These are phyloP conservation scores for Chironomus riparius DNA, from an alignment of 2,888 invertebrate species.

Conservation along the genomic window DNA sequence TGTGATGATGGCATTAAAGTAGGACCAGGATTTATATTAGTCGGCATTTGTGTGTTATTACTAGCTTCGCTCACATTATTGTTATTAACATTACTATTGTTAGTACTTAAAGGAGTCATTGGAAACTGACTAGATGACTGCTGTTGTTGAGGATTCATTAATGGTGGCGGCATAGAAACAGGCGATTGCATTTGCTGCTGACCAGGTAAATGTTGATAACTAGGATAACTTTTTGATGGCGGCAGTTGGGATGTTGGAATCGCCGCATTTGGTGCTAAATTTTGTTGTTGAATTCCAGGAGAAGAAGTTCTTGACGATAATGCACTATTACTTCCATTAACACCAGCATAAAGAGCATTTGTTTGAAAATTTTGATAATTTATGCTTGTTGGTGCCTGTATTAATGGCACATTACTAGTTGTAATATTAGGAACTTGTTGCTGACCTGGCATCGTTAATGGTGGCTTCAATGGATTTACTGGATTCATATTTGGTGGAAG, in stretches of 20 bases:
- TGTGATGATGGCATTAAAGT: not conserved
- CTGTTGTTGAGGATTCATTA: not conserved
- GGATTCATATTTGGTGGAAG: not conserved
- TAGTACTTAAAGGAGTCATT: not conserved
- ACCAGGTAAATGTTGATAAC: conserved; percentile 8
- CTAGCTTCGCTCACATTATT: not conserved
- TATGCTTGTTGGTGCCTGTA: not conserved
- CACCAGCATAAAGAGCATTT: not conserved
- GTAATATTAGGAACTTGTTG: not conserved
- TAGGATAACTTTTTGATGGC: conserved; percentile 22
- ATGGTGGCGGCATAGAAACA: not conserved
- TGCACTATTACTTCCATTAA: conserved; percentile 32
- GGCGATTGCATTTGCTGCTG: not conserved
- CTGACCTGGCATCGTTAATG: not conserved
- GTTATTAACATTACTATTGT: not conserved
- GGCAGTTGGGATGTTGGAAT: conserved; percentile 20
- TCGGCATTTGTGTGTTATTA: not conserved
- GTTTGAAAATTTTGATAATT: conserved; percentile 26
- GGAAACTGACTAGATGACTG: conserved; percentile 18
- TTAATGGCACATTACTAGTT: not conserved
- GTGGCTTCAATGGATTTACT: not conserved
- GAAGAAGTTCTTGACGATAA: conserved; percentile 41
- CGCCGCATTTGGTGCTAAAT: not conserved
- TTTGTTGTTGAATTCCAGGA: conserved; percentile 32
- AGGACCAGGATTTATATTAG: not conserved